phyloP scores from a whole-genome alignment of 2,888 invertebrate species.

The Tipula lateralis region DNA sequence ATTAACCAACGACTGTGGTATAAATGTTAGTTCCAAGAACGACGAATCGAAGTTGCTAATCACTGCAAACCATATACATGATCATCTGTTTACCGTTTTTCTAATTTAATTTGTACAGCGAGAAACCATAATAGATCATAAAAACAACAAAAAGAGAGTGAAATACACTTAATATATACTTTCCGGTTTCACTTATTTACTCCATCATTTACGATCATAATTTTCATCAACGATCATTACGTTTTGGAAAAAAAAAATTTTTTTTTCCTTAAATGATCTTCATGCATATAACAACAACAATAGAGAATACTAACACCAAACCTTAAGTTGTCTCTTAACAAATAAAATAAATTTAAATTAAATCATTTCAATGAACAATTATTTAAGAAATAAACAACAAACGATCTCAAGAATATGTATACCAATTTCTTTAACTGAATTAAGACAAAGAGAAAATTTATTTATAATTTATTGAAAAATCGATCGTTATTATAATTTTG shows the following conservation, averaged over 20 bases:
- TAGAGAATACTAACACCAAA: not conserved
- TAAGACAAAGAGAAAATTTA: constrained; percentile 6
- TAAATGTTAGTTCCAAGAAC: no score
- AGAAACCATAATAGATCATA: constrained; percentile 1
- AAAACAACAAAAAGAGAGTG: not conserved
- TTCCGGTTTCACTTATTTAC: constrained; percentile 24
- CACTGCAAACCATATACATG: not conserved
- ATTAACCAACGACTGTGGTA: no score
- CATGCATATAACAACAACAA: not conserved
- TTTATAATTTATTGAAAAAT: constrained; percentile 19
- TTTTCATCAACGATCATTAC: constrained; percentile 11
- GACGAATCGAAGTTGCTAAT: not conserved
- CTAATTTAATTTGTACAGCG: not conserved
- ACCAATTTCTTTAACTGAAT: not conserved
- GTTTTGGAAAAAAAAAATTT: not conserved
- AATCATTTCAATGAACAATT: constrained; percentile 24
- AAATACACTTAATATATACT: not conserved
- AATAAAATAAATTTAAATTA: not conserved
- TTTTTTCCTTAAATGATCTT: not conserved
- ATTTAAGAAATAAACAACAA: not conserved
- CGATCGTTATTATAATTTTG: constrained; percentile 1
- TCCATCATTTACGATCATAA: not conserved
- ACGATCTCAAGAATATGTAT: not conserved
- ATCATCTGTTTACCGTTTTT: not conserved
- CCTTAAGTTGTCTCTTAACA: not conserved